Base-by-base conservation (phyloP, 2,888 invertebrate species). In the Acanthosepion lycidas region DNA sequence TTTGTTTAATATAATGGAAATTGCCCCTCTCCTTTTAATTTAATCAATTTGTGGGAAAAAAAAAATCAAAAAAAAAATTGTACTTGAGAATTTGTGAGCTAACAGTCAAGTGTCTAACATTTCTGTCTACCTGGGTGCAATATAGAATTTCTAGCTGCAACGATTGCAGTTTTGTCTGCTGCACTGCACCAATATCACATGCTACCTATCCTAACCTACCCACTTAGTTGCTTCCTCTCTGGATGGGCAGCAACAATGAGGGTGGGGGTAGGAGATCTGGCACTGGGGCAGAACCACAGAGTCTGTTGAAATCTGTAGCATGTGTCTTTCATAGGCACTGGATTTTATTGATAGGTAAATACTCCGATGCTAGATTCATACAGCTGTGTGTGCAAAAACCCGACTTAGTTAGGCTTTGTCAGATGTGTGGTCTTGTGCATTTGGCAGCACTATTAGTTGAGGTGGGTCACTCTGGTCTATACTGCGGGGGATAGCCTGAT, bases 121-220 rank as follows among this genome's bases (percentile, higher is more conserved):
- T 78, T 78, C n/a, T 78, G 33, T 78, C 78, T 78, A 78, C n/a
- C 78, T 33, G n/a, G 33, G 78, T 78, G 33, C n/a, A 78, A 78
- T 78, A 78, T 78, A 78, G 78, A 78, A 78, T 78, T 78, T 78
- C 78, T 78, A 78, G n/a, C 78, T 78, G 78, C 78, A 78, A 78
- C 12, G 78, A 78, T 78, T 78, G n/a, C 78, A 78, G n/a, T 78
- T n/a, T n/a, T n/a, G 78, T 78, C n/a, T 78, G 78, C 78, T 78
- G 78, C 78, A 78, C 78, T 78, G 78, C 78, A 78, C 78, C 78
- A 78, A 12, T n/a, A 78, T 78, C 78, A 78, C 78, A 78, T 78
- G 78, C 78, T 78, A 78, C n/a, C 78, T n/a, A 78, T 78, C n/a
- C 78, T 78, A 12, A 78, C 78, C n/a, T 33, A n/a, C 23, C 78